These are phyloP conservation scores for Polyploca ridens DNA, from an alignment of 2,888 invertebrate species.

Conservation along the genomic window DNA sequence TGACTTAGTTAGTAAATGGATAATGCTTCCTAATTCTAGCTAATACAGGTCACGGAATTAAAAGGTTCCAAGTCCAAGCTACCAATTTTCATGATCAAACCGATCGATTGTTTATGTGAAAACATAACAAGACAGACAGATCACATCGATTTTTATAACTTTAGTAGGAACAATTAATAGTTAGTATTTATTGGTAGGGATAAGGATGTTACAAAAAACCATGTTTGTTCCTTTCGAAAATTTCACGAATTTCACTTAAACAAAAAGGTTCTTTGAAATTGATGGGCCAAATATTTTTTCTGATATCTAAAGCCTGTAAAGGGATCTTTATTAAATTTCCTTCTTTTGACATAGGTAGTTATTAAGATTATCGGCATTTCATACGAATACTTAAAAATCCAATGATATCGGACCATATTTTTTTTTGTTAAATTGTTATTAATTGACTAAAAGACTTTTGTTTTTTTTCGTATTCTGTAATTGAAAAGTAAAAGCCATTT, in stretches of 20 bases:
- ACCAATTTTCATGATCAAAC: too few relatives aligned
- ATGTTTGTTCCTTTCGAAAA: neutral
- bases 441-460: neutral
- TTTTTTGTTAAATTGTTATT: neutral
- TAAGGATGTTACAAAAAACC: neutral
- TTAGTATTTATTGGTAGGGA: too few relatives aligned
- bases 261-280: neutral
- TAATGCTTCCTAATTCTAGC: too few relatives aligned
- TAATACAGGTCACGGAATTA: too few relatives aligned
- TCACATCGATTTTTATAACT: too few relatives aligned
- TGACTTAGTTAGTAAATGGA: too few relatives aligned
- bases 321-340: neutral
- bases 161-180: too few relatives aligned
- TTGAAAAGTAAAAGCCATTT: slow-evolving; percentile 65
- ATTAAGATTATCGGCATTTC: neutral
- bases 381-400: neutral
- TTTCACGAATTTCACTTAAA: neutral
- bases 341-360: neutral
- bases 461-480: neutral
- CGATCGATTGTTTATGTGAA: too few relatives aligned
- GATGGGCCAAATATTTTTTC: neutral
- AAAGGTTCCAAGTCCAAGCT: too few relatives aligned
- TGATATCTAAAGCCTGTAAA: neutral
- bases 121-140: too few relatives aligned
- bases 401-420: neutral